Conservation (phyloP, 2,797 vertebrate genomes). For the Euphonia xanthogaster region DNA sequence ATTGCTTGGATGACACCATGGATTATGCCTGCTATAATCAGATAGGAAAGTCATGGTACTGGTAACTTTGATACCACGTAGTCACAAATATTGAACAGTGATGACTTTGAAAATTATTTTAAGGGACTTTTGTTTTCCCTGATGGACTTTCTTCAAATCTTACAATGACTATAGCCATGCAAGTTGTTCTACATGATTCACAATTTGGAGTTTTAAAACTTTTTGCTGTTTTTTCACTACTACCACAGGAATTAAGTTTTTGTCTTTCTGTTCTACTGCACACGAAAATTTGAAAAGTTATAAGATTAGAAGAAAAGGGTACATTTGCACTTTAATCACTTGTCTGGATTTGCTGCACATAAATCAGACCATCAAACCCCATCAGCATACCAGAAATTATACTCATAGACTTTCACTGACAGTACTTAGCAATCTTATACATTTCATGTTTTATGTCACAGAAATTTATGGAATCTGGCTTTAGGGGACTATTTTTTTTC, state of each 20-base stretch:
- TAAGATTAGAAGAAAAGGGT: constrained; percentile 38
- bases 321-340: constrained; percentile 55
- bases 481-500: not conserved
- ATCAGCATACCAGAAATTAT: not conserved
- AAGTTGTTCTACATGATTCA: not conserved
- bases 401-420: not conserved
- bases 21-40: not conserved
- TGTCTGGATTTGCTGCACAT: constrained; percentile 9
- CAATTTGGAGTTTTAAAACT: not conserved
- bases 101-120: not conserved
- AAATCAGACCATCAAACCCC: constrained; percentile 7
- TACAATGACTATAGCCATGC: not conserved
- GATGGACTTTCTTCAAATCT: not conserved
- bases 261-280: not conserved
- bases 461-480: not conserved
- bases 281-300: not conserved
- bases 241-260: not conserved
- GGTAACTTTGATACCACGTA: not conserved
- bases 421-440: not conserved
- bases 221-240: not conserved
- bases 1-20: not conserved
- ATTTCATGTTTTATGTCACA: not conserved
- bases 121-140: not conserved
- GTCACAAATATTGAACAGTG: not conserved
- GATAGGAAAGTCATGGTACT: not conserved